Evolutionary conservation across 2,797 vertebrate genomes (phyloP).

Genomic region (Diplodus sargus): DNA sequence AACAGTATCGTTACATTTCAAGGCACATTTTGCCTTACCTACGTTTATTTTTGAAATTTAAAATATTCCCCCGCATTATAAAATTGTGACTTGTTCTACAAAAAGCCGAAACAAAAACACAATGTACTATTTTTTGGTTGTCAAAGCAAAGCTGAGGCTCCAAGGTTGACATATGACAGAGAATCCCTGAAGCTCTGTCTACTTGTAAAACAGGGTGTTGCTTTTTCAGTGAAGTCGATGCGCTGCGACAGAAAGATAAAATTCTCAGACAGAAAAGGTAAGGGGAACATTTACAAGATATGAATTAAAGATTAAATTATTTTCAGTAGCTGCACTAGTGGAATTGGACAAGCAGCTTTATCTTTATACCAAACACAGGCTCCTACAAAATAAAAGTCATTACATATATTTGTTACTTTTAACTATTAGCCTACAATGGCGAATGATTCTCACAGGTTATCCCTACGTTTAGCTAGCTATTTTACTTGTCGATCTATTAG

Average conservation of each 20-base stretch:
- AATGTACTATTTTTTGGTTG: slow-evolving; percentile 44
- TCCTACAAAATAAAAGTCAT: background rate
- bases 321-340: background rate
- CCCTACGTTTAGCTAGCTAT: too few relatives aligned
- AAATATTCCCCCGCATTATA: background rate
- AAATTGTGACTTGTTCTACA: background rate
- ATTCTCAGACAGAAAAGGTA: slow-evolving; percentile 3
- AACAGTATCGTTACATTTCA: background rate
- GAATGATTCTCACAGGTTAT: too few relatives aligned
- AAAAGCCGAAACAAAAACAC: slow-evolving; percentile 14
- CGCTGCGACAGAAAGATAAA: slow-evolving; percentile 25
- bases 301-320: background rate
- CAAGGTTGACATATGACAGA: slow-evolving; percentile 65
- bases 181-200: slow-evolving; percentile 59
- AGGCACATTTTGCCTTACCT: background rate
- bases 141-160: slow-evolving; percentile 51
- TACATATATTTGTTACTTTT: too few relatives aligned
- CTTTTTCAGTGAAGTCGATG: slow-evolving; percentile 43
- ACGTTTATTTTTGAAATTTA: background rate
- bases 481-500: too few relatives aligned
- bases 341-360: background rate
- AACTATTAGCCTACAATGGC: too few relatives aligned
- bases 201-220: slow-evolving; percentile 38
- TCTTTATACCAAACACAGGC: background rate
- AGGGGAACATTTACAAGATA: background rate